A percentile compares a stretch with the other conserved stretches of the same genome.
Conservation (phyloP, 2,888 invertebrate species). For the Lithosia quadra region DNA sequence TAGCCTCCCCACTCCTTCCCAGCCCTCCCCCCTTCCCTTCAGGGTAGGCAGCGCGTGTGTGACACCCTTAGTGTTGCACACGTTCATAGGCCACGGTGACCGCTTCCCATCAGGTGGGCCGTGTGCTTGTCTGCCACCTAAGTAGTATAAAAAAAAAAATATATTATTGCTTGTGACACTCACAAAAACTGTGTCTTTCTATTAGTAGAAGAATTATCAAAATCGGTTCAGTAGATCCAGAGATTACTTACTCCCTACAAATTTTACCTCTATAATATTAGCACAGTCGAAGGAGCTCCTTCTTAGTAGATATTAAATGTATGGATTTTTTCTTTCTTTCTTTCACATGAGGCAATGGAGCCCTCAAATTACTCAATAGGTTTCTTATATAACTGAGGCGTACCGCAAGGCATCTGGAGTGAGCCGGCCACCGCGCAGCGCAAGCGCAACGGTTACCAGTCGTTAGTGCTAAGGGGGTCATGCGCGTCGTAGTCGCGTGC, state of each 20-base stretch:
- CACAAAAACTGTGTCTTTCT: too few species aligned
- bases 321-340: background rate
- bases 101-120: too few species aligned
- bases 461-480: conserved; percentile 80
- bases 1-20: too few species aligned
- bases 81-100: too few species aligned
- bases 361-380: conserved; percentile 38
- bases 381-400: conserved; percentile 45
- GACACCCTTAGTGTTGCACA: too few species aligned
- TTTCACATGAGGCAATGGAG: background rate
- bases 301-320: too few species aligned
- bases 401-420: conserved; percentile 47
- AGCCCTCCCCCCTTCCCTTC: too few species aligned
- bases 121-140: too few species aligned
- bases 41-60: too few species aligned
- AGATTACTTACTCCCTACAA: background rate
- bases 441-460: conserved; percentile 59
- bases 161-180: too few species aligned
- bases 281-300: too few species aligned
- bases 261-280: background rate
- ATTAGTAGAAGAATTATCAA: background rate
- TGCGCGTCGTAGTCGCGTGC: conserved; percentile 68
- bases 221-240: background rate
- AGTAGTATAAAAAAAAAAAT: too few species aligned
- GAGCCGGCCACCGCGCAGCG: conserved; percentile 29